Conservation (phyloP, 2,888 invertebrate genomes). For the Onthophagus sagittarius region DNA sequence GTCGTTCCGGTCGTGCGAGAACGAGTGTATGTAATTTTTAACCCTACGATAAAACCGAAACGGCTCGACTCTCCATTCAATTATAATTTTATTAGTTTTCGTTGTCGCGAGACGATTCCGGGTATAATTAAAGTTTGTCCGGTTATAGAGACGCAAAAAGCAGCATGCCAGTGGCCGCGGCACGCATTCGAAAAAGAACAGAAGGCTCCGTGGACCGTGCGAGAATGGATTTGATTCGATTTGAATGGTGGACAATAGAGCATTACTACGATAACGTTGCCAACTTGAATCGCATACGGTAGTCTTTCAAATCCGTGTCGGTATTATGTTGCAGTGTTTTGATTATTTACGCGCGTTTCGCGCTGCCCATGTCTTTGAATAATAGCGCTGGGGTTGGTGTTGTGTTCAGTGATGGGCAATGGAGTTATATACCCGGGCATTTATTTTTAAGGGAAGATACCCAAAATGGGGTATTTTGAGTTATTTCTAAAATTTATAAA, state of each 20-base stretch:
- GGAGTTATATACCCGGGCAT: no score
- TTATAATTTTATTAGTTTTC: background rate
- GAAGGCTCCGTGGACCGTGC: slow-evolving; percentile 2
- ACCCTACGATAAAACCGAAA: background rate
- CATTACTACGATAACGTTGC: background rate
- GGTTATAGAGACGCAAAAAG: background rate
- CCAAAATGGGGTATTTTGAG: no score
- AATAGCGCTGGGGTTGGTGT: no score
- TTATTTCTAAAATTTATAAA: no score
- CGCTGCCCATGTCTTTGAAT: background rate
- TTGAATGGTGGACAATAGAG: slow-evolving; percentile 13
- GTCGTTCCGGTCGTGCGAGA: background rate
- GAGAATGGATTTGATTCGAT: slow-evolving; percentile 16
- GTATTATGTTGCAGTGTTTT: background rate
- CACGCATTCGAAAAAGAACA: background rate
- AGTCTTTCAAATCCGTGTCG: background rate
- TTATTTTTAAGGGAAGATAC: no score
- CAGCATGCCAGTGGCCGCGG: background rate
- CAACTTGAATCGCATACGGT: background rate
- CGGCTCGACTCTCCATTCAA: background rate
- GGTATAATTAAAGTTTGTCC: background rate
- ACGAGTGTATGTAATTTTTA: background rate
- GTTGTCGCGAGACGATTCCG: background rate
- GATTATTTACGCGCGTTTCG: background rate
- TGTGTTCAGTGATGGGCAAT: no score